phyloP scores from a whole-genome alignment of 2,888 invertebrate genomes.

The Carabus problematicus region DNA sequence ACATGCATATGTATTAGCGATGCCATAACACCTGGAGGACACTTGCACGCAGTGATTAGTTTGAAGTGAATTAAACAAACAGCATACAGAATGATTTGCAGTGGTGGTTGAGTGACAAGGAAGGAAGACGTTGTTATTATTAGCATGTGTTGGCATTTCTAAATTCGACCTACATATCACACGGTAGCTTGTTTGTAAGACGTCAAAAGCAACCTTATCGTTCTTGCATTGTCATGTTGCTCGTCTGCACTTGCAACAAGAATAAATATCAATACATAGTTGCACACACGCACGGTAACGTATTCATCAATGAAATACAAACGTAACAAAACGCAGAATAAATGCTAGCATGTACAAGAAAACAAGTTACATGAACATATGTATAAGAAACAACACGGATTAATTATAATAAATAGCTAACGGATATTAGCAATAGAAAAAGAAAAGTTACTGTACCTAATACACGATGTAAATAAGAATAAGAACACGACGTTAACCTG shows the following conservation, averaged over 20 bases:
- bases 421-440: too few species aligned
- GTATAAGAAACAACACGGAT: too few species aligned
- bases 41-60: too few species aligned
- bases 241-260: neutral
- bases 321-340: too few species aligned
- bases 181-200: neutral
- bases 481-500: too few species aligned
- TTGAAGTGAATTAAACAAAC: too few species aligned
- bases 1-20: too few species aligned
- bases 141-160: constrained; percentile 19
- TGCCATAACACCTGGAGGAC: too few species aligned
- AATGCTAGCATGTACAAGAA: neutral
- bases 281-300: neutral
- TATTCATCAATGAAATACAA: neutral
- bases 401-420: too few species aligned
- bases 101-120: constrained; percentile 3
- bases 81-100: too few species aligned
- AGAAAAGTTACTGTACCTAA: too few species aligned
- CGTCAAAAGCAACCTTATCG: neutral
- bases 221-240: constrained; percentile 8
- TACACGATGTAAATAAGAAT: too few species aligned
- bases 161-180: constrained; percentile 8
- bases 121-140: constrained; percentile 11
- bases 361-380: neutral
- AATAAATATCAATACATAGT: neutral